Percentiles rank a stretch among this genome's conserved stretches.
phyloP scores from a whole-genome alignment of 2,888 invertebrate genomes.

The Elmis aenea region DNA sequence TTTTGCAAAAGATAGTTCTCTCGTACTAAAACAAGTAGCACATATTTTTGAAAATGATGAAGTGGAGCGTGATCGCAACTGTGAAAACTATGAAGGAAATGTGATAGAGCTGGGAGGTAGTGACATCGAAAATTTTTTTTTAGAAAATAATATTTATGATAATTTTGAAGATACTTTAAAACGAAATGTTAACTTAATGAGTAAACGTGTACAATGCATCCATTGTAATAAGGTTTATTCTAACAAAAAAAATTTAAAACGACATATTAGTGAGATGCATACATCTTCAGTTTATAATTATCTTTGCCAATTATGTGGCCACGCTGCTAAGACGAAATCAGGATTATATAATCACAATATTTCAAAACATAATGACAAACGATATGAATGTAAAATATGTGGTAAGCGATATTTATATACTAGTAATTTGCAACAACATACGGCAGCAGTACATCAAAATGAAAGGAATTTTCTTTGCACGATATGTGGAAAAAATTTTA shows the following conservation, averaged over 20 bases:
- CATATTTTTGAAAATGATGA: neutral
- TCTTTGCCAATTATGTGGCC: conserved; percentile 31
- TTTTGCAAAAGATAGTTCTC: neutral
- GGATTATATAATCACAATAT: conserved; percentile 27
- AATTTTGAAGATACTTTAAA: neutral
- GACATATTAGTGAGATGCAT: conserved; percentile 22
- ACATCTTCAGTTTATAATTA: conserved; percentile 11
- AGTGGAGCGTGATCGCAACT: no score
- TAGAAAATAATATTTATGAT: neutral
- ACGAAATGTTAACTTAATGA: no score
- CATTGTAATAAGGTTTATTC: neutral
- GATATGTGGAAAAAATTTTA: conserved; percentile 77
- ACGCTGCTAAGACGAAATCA: conserved; percentile 22
- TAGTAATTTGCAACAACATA: conserved; percentile 67
- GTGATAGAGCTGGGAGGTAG: no score
- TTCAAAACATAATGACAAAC: conserved; percentile 46
- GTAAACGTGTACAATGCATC: neutral
- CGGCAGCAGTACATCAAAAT: conserved; percentile 72
- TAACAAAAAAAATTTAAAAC: conserved; percentile 8
- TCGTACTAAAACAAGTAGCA: neutral
- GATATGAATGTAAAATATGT: conserved; percentile 59
- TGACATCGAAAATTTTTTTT: no score
- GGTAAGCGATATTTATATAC: conserved; percentile 65
- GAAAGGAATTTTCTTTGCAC: conserved; percentile 71
- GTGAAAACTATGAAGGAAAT: no score